Evolutionary conservation across 2,888 invertebrate genomes (phyloP), one percentile per base, ranked within the genome.

Genomic region (Drosophila vallismaia): DNA sequence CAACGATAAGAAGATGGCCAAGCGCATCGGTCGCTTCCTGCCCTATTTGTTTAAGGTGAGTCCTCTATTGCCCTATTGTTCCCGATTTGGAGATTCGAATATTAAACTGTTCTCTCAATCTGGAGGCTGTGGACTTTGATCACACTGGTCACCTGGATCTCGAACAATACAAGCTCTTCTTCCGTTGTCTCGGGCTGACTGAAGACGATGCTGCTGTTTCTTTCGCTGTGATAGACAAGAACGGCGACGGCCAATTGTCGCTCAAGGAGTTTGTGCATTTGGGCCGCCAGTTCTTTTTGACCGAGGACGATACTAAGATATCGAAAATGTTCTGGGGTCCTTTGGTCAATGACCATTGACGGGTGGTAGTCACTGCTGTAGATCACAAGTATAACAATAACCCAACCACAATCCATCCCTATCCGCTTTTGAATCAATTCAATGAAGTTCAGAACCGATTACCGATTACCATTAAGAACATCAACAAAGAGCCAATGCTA

Each of bases 251-350:
- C 45, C 95, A 94, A 90, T 90, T 97, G 58, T 95, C 95, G 19
- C 89, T 94, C 62, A 94, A 96, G 89, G 97, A 97, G 91, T 97
- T 97, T 89, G 94, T 96, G 26, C 95, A 94, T 87, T 93, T 96
- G 63, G 97, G 97, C 28, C 94, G 95, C 68, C 96, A 97, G 74
- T 97, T 95, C 90, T 96, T 97, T 92, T 92, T 95, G 54, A 94
- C 95, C 0, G 95, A 96, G 88, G 95, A 97, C 89, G 94, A 95
- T 79, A 93, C 92, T 3, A 93, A 93, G 76, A 95, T 96, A 68
- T 96, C 96, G 82, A 96, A 95, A 92, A 95, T 96, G 93, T 97
- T 97, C 88, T 97, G 96, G 96, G 97, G 97, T 31, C 96, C 97
- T 7, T 92, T 96, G 51, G 93, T 93, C 62, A 92, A 93, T 68